Evolutionary conservation across 2,113 vertebrate species (phyloP).

Genomic region (Columba janthina): DNA sequence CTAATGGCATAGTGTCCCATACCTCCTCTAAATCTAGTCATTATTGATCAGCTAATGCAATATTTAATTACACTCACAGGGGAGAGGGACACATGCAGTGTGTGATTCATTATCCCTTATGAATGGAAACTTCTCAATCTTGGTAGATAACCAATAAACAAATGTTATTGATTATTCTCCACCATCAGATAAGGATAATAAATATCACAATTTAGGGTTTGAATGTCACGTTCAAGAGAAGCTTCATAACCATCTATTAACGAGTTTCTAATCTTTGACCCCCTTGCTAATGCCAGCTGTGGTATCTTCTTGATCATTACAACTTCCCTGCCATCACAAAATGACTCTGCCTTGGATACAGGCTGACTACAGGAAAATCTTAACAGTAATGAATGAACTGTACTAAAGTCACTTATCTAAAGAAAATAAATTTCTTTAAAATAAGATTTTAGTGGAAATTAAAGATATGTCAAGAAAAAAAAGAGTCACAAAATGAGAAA

Average conservation of each 20-base stretch:
- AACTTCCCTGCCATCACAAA: not conserved
- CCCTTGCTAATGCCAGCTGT: not conserved
- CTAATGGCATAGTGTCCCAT: not conserved
- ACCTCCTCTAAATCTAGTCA: constrained; percentile 19
- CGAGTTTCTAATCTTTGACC: constrained; percentile 37
- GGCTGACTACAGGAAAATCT: not conserved
- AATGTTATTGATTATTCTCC: constrained; percentile 36
- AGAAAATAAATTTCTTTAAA: not conserved
- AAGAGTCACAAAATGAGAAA: not conserved
- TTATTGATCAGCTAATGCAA: constrained; percentile 54
- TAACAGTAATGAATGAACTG: not conserved
- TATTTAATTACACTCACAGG: constrained; percentile 21
- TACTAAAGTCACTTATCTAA: not conserved
- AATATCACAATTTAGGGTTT: constrained; percentile 22
- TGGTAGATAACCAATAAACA: constrained; percentile 39
- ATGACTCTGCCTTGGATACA: not conserved
- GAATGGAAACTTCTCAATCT: constrained; percentile 44
- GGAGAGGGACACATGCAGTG: constrained; percentile 18
- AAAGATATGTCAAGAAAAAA: not conserved
- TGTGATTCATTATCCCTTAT: constrained; percentile 34
- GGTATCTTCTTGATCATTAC: not conserved
- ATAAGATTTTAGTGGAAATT: not conserved
- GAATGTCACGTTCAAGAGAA: not conserved
- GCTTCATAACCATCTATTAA: constrained; percentile 27
- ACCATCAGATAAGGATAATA: constrained; percentile 42